A percentile compares a stretch with the other conserved stretches of the same genome.
phyloP scores from a whole-genome alignment of 2,888 invertebrate species.

The Clepsis dumicolana region DNA sequence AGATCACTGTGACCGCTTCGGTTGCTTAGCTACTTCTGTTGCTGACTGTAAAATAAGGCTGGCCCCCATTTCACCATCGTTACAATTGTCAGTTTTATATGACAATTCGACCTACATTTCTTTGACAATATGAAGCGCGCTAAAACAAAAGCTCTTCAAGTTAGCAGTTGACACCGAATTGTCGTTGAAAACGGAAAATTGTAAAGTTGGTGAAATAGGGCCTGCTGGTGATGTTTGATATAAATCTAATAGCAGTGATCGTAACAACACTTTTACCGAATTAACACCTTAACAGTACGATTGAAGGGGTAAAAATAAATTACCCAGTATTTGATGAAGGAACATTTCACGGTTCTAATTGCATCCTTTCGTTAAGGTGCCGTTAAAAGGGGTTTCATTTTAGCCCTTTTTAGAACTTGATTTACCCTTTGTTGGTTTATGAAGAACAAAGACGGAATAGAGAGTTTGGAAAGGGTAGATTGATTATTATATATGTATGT shows the following conservation, averaged over 20 bases:
- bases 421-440: constrained; percentile 32
- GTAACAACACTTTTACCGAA: constrained; percentile 18
- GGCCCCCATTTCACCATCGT: too few species aligned
- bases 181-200: too few species aligned
- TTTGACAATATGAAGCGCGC: too few species aligned
- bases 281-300: constrained; percentile 11
- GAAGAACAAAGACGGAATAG: not conserved
- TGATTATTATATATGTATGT: not conserved
- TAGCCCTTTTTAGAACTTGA: constrained; percentile 39
- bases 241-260: not conserved
- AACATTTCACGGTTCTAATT: constrained; percentile 33
- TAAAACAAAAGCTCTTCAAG: too few species aligned
- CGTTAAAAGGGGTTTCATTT: constrained; percentile 36
- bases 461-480: not conserved
- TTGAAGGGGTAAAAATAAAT: constrained; percentile 33
- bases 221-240: not conserved
- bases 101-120: too few species aligned
- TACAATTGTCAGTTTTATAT: too few species aligned
- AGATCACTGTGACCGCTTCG: too few species aligned
- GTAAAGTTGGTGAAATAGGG: too few species aligned
- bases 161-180: too few species aligned
- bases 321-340: constrained; percentile 27
- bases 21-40: too few species aligned
- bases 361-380: constrained; percentile 32
- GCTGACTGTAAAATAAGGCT: too few species aligned